phyloP scores from a whole-genome alignment of 2,797 vertebrate genomes.

The Chromis chromis region DNA sequence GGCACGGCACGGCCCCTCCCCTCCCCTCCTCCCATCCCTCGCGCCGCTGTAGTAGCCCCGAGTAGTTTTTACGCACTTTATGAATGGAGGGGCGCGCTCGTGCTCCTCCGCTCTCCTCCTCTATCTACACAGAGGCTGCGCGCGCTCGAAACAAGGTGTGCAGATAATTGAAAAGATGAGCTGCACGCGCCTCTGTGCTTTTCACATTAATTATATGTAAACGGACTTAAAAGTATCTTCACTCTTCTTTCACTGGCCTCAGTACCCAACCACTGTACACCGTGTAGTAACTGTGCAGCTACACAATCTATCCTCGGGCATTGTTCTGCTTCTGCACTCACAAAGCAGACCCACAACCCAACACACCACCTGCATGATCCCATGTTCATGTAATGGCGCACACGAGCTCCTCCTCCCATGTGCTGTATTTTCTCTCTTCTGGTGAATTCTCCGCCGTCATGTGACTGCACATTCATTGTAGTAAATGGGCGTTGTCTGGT shows the following conservation, averaged over 20 bases:
- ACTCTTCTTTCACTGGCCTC: too few species aligned
- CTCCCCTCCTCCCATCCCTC: constrained; percentile 51
- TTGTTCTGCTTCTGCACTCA: too few species aligned
- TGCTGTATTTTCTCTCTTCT: constrained; percentile 39
- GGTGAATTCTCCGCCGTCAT: constrained; percentile 55
- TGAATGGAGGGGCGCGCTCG: constrained; percentile 79
- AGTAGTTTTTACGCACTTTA: constrained; percentile 78
- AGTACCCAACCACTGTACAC: too few species aligned
- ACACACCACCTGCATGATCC: background rate
- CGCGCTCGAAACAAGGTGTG: background rate
- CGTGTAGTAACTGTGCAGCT: too few species aligned
- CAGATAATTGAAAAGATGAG: background rate
- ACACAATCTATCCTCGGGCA: too few species aligned
- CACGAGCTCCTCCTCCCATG: constrained; percentile 9
- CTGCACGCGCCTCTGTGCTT: background rate
- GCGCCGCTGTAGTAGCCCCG: constrained; percentile 76
- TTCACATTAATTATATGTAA: background rate
- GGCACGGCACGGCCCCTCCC: constrained; percentile 51
- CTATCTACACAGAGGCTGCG: background rate
- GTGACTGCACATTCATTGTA: constrained; percentile 79
- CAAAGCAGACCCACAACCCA: too few species aligned
- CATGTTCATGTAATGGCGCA: constrained; percentile 47
- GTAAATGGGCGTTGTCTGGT: constrained; percentile 85
- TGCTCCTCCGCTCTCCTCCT: background rate
- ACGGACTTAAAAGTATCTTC: too few species aligned